Base-by-base conservation (phyloP, 2,888 invertebrate genomes). In the Drosophila bunnanda region DNA sequence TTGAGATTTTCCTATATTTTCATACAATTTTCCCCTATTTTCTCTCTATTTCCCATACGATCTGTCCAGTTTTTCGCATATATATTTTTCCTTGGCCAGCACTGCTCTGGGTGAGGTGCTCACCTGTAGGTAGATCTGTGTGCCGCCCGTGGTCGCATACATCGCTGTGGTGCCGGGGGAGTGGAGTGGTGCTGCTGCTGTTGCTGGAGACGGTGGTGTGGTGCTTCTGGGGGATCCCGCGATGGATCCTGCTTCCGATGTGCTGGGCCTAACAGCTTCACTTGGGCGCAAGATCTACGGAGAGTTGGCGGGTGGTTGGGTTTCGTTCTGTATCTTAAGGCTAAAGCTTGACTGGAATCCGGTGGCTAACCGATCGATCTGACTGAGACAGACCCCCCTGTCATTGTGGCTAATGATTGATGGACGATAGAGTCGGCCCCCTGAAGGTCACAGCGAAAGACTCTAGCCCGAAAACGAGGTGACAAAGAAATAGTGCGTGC, bases 81-180 rank as follows among this genome's bases (percentile, higher is more conserved):
- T n/a, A 0, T 2, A 8, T 48, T 28, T 48, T 28, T 17, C 12
- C 28, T 17, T 17, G 30, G 20, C 50, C 22, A n/a, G 50, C 59
- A 39, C 41, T 59, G 46, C 48, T 46, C 52, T 39, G 34, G n/a
- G 12, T 12, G 38, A 28, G 20, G 34, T 56, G 44, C 92, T 91
- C 91, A 93, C 93, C 92, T 93, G 93, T 78, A 93, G 91, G 88
- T 92, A 93, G 86, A 92, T 92, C 89, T 93, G 93, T 83, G 93
- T 93, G 90, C 92, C 91, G 90, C 92, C 93, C 88, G 91, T 90
- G 84, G 92, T 91, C 88, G 91, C 92, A 88, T 93, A 93, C 93
- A 93, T 93, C 83, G 75, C 83, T 73, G 83, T 81, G 71, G 83
- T 34, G 50, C 50, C 22, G 34, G 34, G 34, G 9, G 34, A 52